Base-by-base conservation (phyloP, 2,113 vertebrate species). In the Spheniscus mendiculus region DNA sequence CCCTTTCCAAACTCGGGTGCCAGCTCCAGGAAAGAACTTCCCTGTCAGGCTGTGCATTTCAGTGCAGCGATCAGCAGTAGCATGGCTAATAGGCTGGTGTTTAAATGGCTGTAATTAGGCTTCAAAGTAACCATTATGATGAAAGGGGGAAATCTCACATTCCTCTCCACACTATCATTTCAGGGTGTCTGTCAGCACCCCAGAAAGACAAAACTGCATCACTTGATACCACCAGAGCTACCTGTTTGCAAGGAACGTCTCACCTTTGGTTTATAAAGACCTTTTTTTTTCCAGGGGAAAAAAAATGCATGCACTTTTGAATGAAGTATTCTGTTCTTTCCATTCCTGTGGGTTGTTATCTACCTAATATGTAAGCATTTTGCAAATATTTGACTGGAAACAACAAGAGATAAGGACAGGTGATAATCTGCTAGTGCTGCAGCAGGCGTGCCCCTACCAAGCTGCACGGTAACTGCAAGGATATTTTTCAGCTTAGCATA, bases 71-170 rank as follows among this genome's bases (percentile, higher is more conserved):
- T 89, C 95, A 94, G 93, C 81, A 94, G 50, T 16, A 90, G 71
- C 89, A 56, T 5, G 45, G 93, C 50, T 96, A 85, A 95, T 94
- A 44, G 84, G 74, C 71, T 93, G 87, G 32, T 47, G 62, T n/a
- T 91, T 59, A 73, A 70, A 87, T 34, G 63, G 78, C 87, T 97
- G 90, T 96, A 92, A 96, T 97, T 97, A 97, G 87, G 83, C 96
- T 96, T 97, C 96, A 97, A 96, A 96, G 95, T 87, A 95, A 96
- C 84, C 87, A 93, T 96, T 83, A 94, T 95, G 95, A 95, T 97
- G 93, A 96, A 97, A 96, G 94, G 50, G 92, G 83, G 58, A 82
- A 89, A 97, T 97, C 77, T 94, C 36, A 65, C 91, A 97, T 96
- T 96, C 97, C 94, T 95, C 81, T 93, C 83, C 45, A 17, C 87